These are phyloP conservation scores for Amphipoea oculea DNA, from an alignment of 2,888 invertebrate species.

Conservation along the genomic window DNA sequence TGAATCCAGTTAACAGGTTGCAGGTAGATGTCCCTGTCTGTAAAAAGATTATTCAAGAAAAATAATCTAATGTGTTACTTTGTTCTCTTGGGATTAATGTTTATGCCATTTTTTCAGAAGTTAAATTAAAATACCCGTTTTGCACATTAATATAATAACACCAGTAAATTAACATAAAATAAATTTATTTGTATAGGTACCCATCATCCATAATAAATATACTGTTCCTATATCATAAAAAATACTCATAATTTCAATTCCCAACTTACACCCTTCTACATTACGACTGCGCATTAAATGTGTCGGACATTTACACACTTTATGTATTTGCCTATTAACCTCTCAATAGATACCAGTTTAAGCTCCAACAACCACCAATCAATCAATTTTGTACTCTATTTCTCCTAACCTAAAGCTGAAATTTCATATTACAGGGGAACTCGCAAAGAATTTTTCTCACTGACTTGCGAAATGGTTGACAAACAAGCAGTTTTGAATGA, in stretches of 20 bases:
- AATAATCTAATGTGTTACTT: no score
- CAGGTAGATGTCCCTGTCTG: no score
- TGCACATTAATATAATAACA: neutral
- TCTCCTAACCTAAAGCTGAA: neutral
- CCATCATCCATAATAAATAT: neutral
- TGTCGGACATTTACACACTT: constrained; percentile 33
- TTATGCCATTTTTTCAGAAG: no score
- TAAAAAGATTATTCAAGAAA: no score
- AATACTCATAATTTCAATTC: constrained; percentile 18
- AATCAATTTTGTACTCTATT: constrained; percentile 30
- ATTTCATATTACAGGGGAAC: constrained; percentile 10
- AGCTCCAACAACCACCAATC: constrained; percentile 11
- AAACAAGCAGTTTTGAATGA: constrained; percentile 55
- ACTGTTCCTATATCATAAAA: neutral
- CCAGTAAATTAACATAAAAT: neutral
- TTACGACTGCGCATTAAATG: constrained; percentile 34
- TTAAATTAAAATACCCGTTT: no score
- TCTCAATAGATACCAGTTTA: constrained; percentile 56
- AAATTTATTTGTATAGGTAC: neutral
- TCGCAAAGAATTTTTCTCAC: constrained; percentile 66
- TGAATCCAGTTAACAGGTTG: no score
- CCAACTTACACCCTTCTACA: constrained; percentile 27
- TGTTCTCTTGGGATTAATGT: no score
- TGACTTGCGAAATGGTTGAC: constrained; percentile 62
- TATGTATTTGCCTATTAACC: constrained; percentile 58